Evolutionary conservation across 2,888 invertebrate genomes (phyloP).

Genomic region (Platycnemis pennipes): DNA sequence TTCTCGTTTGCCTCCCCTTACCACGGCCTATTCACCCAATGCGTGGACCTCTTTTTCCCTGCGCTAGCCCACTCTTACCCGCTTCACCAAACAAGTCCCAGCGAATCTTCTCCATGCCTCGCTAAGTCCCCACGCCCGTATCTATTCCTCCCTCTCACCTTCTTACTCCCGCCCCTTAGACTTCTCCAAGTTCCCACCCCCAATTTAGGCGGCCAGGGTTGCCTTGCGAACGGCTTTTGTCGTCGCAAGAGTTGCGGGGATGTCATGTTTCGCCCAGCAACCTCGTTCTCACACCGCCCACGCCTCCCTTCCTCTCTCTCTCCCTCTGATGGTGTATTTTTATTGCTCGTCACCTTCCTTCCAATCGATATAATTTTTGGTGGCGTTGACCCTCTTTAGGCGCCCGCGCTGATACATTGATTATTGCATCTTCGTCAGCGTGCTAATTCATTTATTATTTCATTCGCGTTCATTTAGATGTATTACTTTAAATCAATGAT

Average conservation of each 20-base stretch:
- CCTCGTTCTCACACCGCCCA: background rate
- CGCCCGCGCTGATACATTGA: background rate
- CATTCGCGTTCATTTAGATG: too few relatives aligned
- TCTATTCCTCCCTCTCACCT: background rate
- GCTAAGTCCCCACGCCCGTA: background rate
- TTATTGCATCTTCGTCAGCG: background rate
- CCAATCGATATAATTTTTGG: conserved; percentile 11
- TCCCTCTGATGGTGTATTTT: background rate
- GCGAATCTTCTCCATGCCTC: background rate
- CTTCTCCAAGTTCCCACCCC: background rate
- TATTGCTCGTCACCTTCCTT: background rate
- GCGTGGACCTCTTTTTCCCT: background rate
- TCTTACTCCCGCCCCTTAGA: background rate
- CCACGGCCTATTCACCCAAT: background rate
- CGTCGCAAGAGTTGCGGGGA: background rate
- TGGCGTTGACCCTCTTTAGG: background rate
- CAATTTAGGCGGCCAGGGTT: background rate
- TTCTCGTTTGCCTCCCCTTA: background rate
- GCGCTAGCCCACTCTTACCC: background rate
- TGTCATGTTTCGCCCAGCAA: background rate
- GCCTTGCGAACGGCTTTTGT: background rate
- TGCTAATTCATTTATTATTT: background rate
- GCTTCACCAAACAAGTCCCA: background rate
- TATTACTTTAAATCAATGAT: too few relatives aligned
- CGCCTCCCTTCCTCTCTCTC: background rate